Percentiles rank a stretch among this genome's conserved stretches.
These are phyloP conservation scores for Pharmacophagus antenor DNA, from an alignment of 2,888 invertebrate genomes.

Conservation along the genomic window DNA sequence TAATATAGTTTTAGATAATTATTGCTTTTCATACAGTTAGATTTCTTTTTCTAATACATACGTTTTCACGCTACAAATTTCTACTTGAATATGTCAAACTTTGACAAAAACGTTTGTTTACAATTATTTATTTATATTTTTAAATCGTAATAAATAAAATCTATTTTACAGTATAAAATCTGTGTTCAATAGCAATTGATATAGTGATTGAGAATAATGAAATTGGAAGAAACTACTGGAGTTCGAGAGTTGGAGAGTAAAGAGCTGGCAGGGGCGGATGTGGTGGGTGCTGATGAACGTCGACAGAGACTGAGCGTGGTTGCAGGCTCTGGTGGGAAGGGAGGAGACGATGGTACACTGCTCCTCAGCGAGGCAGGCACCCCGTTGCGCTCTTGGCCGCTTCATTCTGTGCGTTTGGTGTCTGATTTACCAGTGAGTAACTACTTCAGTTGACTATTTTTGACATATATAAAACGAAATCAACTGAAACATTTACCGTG, in stretches of 20 bases:
- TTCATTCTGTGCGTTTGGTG: conserved; percentile 37
- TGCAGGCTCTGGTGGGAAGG: conserved; percentile 21
- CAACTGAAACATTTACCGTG: neutral
- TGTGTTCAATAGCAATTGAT: neutral
- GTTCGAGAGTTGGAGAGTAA: conserved; percentile 40
- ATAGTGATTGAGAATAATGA: conserved; percentile 41
- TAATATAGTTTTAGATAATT: no score
- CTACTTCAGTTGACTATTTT: neutral
- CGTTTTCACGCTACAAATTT: no score
- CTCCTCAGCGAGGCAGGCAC: conserved; percentile 37
- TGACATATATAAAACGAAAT: neutral
- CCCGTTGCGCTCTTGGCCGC: conserved; percentile 40
- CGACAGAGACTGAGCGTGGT: conserved; percentile 35
- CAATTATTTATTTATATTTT: no score
- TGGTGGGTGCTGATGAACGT: conserved; percentile 39
- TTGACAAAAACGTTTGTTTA: no score
- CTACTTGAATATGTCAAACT: no score
- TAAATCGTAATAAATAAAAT: no score
- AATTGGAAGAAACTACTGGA: conserved; percentile 47
- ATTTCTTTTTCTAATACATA: no score
- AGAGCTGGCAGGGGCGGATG: conserved; percentile 42
- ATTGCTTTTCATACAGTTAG: no score
- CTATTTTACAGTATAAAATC: neutral
- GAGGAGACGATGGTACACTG: conserved; percentile 34
- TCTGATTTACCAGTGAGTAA: conserved; percentile 38